These are phyloP conservation scores for Bombus haemorrhoidalis DNA, from an alignment of 1,140 invertebrate species.

Conservation along the genomic window DNA sequence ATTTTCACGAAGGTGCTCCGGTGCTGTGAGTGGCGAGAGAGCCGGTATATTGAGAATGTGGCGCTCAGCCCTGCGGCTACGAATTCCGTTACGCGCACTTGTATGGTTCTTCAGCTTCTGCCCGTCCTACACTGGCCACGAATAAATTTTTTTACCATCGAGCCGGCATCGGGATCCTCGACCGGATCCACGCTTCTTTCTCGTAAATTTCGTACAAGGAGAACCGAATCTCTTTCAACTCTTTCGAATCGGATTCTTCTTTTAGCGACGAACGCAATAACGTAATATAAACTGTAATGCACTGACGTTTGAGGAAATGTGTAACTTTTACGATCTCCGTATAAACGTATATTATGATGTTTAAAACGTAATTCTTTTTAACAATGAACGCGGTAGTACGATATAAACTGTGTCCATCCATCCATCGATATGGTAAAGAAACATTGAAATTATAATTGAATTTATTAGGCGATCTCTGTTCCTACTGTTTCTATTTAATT, in stretches of 20 bases:
- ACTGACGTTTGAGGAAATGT: too few species aligned
- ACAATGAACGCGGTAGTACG: too few species aligned
- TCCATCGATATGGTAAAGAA: too few species aligned
- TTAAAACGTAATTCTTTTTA: too few species aligned
- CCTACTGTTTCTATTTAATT: too few species aligned
- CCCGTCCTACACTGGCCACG: conserved; percentile 34
- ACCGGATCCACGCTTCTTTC: conserved; percentile 8
- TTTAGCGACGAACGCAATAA: background rate
- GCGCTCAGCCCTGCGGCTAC: conserved; percentile 71
- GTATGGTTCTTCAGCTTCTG: conserved; percentile 60
- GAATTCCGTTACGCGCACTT: conserved; percentile 78
- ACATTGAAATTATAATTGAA: too few species aligned
- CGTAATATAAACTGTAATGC: too few species aligned
- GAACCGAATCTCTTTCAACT: background rate
- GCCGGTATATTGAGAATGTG: conserved; percentile 68
- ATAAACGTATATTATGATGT: too few species aligned
- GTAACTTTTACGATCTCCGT: too few species aligned
- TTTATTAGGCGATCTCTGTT: too few species aligned
- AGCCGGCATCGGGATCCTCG: conserved; percentile 15
- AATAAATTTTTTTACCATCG: conserved; percentile 54
- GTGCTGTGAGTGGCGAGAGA: conserved; percentile 41
- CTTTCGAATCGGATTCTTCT: background rate
- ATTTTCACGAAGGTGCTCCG: conserved; percentile 53
- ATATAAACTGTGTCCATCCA: too few species aligned
- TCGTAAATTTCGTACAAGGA: background rate